Conservation (phyloP, 2,797 vertebrate genomes). For the Gorsachius magnificus region DNA sequence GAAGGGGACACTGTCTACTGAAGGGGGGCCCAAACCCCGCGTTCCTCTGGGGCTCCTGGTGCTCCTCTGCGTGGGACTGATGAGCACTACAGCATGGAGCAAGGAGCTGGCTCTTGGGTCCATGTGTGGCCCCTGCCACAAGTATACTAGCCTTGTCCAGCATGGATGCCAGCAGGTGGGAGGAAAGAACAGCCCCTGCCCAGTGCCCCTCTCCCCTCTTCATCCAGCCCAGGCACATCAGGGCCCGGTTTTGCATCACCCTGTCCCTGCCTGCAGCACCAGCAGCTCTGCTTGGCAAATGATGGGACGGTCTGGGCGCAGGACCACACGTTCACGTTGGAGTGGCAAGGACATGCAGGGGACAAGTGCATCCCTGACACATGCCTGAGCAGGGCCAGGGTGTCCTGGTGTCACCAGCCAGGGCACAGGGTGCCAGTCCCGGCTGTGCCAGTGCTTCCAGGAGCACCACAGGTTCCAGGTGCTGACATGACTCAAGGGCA, state of each 20-base stretch:
- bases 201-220: not conserved
- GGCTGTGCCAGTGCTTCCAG: not conserved
- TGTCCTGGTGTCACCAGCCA: not conserved
- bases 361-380: not conserved
- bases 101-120: not conserved
- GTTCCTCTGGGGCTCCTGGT: not conserved
- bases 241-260: not conserved
- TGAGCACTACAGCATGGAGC: not conserved
- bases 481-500: not conserved
- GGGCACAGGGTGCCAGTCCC: not conserved
- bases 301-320: not conserved
- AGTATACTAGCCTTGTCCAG: not conserved
- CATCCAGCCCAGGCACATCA: not conserved
- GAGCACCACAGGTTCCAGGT: not conserved
- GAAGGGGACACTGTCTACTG: not conserved
- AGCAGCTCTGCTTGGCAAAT: not conserved
- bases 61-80: not conserved
- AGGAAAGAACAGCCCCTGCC: not conserved
- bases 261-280: fast-evolving
- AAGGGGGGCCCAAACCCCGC: not conserved
- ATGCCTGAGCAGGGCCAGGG: not conserved
- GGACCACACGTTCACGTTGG: not conserved
- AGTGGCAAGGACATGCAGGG: not conserved
- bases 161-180: not conserved
- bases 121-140: not conserved